These are phyloP conservation scores for Garrulus glandarius DNA, from an alignment of 2,797 vertebrate genomes.

Conservation along the genomic window DNA sequence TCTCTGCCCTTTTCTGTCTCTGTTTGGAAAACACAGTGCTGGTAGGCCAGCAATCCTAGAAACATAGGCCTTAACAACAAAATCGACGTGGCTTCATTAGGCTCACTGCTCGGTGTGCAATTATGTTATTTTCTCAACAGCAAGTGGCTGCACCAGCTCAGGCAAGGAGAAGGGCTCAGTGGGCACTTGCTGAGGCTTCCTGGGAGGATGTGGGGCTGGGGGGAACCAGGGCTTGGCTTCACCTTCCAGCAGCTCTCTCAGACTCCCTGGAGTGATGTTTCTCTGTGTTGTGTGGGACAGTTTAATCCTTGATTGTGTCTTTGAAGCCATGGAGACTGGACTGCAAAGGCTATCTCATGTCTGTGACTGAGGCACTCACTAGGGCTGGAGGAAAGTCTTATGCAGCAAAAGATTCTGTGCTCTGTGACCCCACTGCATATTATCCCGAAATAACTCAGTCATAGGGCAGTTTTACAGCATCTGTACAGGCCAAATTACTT, in stretches of 20 bases:
- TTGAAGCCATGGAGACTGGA: background rate
- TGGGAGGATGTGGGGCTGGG: accelerated
- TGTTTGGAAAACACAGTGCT: background rate
- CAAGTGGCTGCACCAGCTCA: background rate
- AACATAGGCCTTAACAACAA: background rate
- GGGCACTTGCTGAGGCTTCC: background rate
- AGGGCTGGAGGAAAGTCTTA: background rate
- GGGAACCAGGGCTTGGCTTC: background rate
- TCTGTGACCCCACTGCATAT: background rate
- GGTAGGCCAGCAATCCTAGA: background rate
- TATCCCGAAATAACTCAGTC: background rate
- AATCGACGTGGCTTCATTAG: background rate
- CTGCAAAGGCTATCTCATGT: background rate
- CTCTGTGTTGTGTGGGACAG: background rate
- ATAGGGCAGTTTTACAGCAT: background rate
- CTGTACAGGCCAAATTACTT: background rate
- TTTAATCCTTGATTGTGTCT: background rate
- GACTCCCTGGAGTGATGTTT: background rate
- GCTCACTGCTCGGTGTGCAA: background rate
- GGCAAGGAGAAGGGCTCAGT: background rate
- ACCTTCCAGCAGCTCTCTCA: background rate
- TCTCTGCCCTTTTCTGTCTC: background rate
- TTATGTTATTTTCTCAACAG: background rate
- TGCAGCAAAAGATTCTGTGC: background rate
- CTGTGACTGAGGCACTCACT: background rate